Conservation (phyloP, 2,797 vertebrate genomes). For the Falco novaeseelandiae region DNA sequence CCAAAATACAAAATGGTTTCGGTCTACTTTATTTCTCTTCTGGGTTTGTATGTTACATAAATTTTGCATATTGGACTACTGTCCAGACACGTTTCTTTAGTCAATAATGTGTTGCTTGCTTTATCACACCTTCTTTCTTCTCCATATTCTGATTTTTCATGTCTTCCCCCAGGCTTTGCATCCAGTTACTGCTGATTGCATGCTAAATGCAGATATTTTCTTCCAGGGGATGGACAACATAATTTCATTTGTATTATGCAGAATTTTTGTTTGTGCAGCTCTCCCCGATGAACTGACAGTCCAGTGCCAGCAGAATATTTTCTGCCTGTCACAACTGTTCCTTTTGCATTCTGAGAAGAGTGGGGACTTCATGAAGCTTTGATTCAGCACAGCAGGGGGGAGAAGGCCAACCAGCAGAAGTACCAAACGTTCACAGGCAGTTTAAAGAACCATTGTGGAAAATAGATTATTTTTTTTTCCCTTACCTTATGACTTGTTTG, state of each 20-base stretch:
- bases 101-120: not conserved
- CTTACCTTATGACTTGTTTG: not conserved
- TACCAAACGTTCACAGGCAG: not conserved
- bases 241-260: not conserved
- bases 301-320: conserved; percentile 8
- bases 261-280: not conserved
- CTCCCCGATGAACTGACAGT: not conserved
- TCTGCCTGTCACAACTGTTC: conserved; percentile 39
- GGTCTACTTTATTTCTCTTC: not conserved
- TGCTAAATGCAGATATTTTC: not conserved
- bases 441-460: not conserved
- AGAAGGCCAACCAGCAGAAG: not conserved
- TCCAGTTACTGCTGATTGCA: not conserved
- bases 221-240: not conserved
- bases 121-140: not conserved
- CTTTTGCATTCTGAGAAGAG: conserved; percentile 46
- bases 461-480: not conserved
- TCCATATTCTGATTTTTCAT: not conserved
- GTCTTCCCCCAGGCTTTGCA: not conserved
- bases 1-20: not conserved
- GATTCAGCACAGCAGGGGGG: conserved; percentile 55
- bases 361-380: conserved; percentile 47
- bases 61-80: not conserved
- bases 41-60: not conserved
- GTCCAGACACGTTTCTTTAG: not conserved